Evolutionary conservation across 1,140 invertebrate species (phyloP), one percentile per base, ranked within the genome.

Genomic region (Drosophila mayri): DNA sequence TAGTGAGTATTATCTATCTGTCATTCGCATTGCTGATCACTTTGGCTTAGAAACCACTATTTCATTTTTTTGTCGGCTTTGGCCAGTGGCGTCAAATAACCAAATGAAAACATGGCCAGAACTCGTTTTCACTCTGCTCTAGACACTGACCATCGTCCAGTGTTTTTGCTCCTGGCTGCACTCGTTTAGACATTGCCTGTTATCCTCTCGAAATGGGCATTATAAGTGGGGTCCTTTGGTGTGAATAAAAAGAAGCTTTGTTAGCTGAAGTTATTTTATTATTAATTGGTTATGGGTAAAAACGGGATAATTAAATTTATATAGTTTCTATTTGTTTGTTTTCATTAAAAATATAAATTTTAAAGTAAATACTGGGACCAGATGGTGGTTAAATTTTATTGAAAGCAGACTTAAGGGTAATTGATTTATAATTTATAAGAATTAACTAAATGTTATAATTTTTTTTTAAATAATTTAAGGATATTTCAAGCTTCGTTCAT

Each of bases 71-170:
- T n/a, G 20, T 67, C 0, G 46, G 28, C 22, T 37, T 66, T 55
- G 30, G 65, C 49, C 25, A 14, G 18, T 70, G 65, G 68, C 65
- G 20, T 72, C 68, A 71, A 72, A 59, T 59, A 71, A 71, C 65
- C 65, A 32, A 70, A 72, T 71, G 65, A 46, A 71, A 72, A 71
- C 68, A 59, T 50, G 46, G 60, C 37, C 60, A 49, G 32, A 46
- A 22, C 18, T 40, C 59, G 47, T 38, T 20, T 37, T 66, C 25
- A 22, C 43, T 38, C 18, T 25, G 14, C 30, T 28, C 20, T 35
- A 16, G 38, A 32, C 55, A 28, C 18, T 25, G 55, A 11, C 37
- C 38, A 20, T 16, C 61, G 22, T 43, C 18, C 62, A 63, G 30
- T 62, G 35, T 38, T 30, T 30, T 43, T 49, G 40, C 16, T 20